Evolutionary conservation across 2,888 invertebrate species (phyloP), one percentile per base, ranked within the genome.

Genomic region (Chalcis sispes): DNA sequence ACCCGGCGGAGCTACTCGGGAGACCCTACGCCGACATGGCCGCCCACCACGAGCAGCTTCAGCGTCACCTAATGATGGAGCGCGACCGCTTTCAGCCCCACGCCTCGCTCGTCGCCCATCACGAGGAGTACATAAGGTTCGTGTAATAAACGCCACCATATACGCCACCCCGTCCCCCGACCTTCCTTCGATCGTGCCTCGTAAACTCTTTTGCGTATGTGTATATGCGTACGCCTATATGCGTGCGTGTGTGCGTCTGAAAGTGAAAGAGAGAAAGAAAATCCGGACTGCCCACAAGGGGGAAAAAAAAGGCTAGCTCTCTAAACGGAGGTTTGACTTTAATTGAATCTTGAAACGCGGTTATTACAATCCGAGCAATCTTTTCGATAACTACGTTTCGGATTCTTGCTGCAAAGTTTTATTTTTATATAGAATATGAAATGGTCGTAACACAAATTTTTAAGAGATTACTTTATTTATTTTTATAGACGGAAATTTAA

Each of bases 21-120:
- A 91, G 96, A 84, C 95, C 94, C 1, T 95, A 95, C 88, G 94
- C 95, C 52, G 95, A 96, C 87, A 87, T 91, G 82, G 93, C 94
- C 89, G 93, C 95, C 46, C 95, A 95, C 79, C 95, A 96, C 85
- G 96, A 96, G 89, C 95, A 95, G 87, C 89, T 96, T 79, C 95
- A 96, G 89, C 92, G 96, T 81, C 96, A 96, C 86, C 91, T 96
- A 89, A 90, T 96, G 89, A 85, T 96, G 89, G 96, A 96, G 88
- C 91, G 96, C 79, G 96, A 96, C 86, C 91, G 95, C 80, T 93
- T 92, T 85, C 91, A 91, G 72, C 85, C 86, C 18, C 93, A 93
- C 85, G 91, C 92, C 50, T 91, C 92, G 29, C 89, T 93, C 76
- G 91, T 93, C 66, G 92, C 92, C 29, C 93, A 93, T 83, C 93